Evolutionary conservation across 2,797 vertebrate species (phyloP), one percentile per base, ranked within the genome.

Genomic region (Arremon aurantiirostris): DNA sequence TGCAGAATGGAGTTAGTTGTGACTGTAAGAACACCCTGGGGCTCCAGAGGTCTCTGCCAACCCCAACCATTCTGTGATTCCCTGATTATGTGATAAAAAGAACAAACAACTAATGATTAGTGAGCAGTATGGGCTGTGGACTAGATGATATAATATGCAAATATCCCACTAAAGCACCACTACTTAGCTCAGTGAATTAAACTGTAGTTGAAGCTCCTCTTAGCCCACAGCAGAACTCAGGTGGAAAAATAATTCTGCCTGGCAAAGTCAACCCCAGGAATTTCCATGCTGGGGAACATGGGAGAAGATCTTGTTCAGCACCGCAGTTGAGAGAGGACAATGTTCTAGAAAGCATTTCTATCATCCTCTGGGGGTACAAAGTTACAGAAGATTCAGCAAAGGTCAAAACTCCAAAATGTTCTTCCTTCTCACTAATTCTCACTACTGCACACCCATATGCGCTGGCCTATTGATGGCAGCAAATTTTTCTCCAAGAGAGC

Each of bases 61-160:
- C 12, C 39, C 19, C 22, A 59, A 1, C 4, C 12, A 28, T 32
- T 41, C n/a, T 32, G 22, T 46, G 39, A 57, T 59, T 78, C 34
- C 59, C 65, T 53, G 46, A 83, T 24, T 41, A 50, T 24, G 28
- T 65, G 39, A 86, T 59, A 84, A 85, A 95, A 93, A 86, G 77
- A 89, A 94, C 47, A 96, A 89, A 91, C 53, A 91, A 71, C n/a
- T 76, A 88, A 84, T 86, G 60, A 91, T 81, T 86, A 93, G 84
- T 52, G 44, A 85, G 41, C 53, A 83, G 52, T 76, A 59, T 61
- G 68, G 76, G 57, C 63, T 79, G 55, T 79, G 75, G 80, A 80
- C 65, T 79, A 63, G 49, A 84, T 60, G 63, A 77, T 82, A 89
- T 63, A 76, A 89, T 82, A 60, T 87, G 83, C 65, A 92, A 85